phyloP scores from a whole-genome alignment of 2,888 invertebrate genomes.

The Clostera curtula region DNA sequence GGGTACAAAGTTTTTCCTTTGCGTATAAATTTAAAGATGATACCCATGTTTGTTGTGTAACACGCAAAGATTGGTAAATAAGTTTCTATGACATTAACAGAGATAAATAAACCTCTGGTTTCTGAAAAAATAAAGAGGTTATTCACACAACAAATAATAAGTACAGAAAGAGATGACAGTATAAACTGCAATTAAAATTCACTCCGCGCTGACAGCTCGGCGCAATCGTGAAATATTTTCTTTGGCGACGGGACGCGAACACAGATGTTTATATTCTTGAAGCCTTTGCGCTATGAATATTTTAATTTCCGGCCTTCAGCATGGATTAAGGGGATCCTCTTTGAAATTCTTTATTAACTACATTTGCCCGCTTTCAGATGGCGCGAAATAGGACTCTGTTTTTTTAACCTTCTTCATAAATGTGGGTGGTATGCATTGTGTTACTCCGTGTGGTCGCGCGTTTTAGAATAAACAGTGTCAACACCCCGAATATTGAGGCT shows the following conservation, averaged over 20 bases:
- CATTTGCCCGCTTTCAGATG: constrained; percentile 8
- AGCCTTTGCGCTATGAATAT: constrained; percentile 26
- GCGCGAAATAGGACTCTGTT: too few relatives aligned
- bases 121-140: too few relatives aligned
- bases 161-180: neutral
- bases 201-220: constrained; percentile 2
- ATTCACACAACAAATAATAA: constrained; percentile 1
- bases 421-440: too few relatives aligned
- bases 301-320: constrained; percentile 28
- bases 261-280: constrained; percentile 24
- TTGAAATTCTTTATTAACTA: constrained; percentile 24
- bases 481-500: too few relatives aligned
- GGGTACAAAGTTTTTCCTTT: too few relatives aligned
- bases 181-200: constrained; percentile 5
- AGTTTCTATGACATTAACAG: too few relatives aligned
- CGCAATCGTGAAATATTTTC: constrained; percentile 8
- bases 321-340: constrained; percentile 21
- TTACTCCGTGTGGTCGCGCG: too few relatives aligned
- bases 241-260: constrained; percentile 15
- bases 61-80: too few relatives aligned
- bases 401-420: too few relatives aligned
- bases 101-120: too few relatives aligned
- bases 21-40: neutral
- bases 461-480: too few relatives aligned
- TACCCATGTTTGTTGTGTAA: constrained; percentile 1